Conservation (phyloP, 2,113 vertebrate species). For the Eptatretus burgeri region DNA sequence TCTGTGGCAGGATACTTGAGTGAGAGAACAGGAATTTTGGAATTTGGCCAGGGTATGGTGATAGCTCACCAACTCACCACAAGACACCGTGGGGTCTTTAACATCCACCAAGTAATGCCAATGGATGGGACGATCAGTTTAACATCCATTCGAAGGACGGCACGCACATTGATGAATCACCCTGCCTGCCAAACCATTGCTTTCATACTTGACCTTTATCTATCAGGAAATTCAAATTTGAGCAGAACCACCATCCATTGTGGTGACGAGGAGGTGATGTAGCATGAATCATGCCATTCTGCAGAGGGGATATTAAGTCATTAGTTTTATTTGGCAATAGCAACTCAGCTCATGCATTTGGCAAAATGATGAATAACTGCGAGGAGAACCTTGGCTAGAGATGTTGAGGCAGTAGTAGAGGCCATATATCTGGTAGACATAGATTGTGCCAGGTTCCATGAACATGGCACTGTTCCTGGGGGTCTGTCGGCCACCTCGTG, state of each 20-base stretch:
- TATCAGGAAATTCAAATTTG: neutral
- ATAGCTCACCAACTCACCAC: too few species aligned
- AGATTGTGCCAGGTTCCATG: slow-evolving; percentile 73
- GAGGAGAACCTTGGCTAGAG: slow-evolving; percentile 49
- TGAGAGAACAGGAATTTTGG: too few species aligned
- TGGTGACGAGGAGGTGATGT: neutral
- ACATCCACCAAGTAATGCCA: too few species aligned
- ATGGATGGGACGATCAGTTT: too few species aligned
- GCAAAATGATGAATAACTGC: neutral
- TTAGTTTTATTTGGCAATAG: neutral
- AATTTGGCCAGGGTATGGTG: too few species aligned
- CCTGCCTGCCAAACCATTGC: neutral
- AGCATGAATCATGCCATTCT: neutral
- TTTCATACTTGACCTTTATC: neutral
- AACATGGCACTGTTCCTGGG: slow-evolving; percentile 59
- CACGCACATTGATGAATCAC: too few species aligned
- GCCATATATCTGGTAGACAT: slow-evolving; percentile 69
- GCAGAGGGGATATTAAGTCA: neutral
- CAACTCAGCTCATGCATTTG: neutral
- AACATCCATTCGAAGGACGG: too few species aligned
- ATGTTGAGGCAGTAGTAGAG: slow-evolving; percentile 73
- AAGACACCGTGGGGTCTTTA: too few species aligned
- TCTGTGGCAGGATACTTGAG: too few species aligned
- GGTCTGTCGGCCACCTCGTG: slow-evolving; percentile 48
- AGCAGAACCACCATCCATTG: neutral